Base-by-base conservation (phyloP, 2,113 vertebrate genomes). In the Dryoscopus gambensis region DNA sequence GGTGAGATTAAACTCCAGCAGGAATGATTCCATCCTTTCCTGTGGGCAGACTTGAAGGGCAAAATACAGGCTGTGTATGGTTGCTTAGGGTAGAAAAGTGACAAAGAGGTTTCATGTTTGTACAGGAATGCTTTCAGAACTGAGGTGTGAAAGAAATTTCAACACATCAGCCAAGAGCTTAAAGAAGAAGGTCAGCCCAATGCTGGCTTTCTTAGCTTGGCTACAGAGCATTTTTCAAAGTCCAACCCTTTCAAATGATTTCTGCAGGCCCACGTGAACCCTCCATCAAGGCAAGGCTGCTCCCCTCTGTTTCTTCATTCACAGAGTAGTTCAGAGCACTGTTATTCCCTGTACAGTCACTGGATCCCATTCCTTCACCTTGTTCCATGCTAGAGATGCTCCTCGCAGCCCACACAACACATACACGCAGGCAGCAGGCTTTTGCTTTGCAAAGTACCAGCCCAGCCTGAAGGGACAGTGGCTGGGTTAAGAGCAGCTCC, bases 381-480 rank as follows among this genome's bases (percentile, higher is more conserved):
- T 16, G 4, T 15, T 76, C 35, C 31, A 3, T 15, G 71, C 22
- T 57, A 53, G n/a, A 67, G 47, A 18, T 40, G 24, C 42, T 79
- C 31, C 52, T 39, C 4, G 0, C 52, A 67, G 67, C 30, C 40
- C 75, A 19, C n/a, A 62, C 19, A 37, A 13, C 0, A 0, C 4
- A 23, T 2, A 10, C 39, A 64, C 47, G 24, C 40, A 70, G 35
- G 13, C 27, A 74, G 42, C 5, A 19, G 22, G 37, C 22, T n/a
- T 79, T 49, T 74, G 30, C 9, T 74, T 56, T 63, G 46, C 35
- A 24, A 35, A 78, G 14, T 5, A 28, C 31, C 40, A 90, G 69
- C 64, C 47, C 67, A 73, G 25, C 31, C 59, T 62, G 70, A 37
- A 73, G 35, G 35, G 35, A 50, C 42, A 67, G 81, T 30, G 42